Percentiles rank a stretch among this genome's conserved stretches.
Evolutionary conservation across 1,140 invertebrate species (phyloP).

Genomic region (Pararge aegeria): DNA sequence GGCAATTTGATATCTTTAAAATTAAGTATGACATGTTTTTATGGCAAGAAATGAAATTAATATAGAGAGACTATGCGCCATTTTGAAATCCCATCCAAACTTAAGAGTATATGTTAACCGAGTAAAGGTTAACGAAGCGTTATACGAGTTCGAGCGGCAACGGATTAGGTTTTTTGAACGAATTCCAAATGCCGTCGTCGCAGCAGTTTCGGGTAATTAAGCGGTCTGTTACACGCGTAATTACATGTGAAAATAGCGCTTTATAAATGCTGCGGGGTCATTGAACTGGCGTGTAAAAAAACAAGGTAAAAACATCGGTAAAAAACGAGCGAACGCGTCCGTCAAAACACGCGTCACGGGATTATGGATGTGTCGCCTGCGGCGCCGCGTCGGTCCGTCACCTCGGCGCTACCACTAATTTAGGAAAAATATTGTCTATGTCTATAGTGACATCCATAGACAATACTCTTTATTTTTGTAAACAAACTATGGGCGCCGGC

Average conservation of each 20-base stretch:
- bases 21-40: slow-evolving; percentile 47
- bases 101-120: slow-evolving; percentile 31
- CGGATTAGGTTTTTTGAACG: slow-evolving; percentile 59
- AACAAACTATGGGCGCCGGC: too few relatives aligned
- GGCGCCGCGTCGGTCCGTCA: slow-evolving; percentile 23
- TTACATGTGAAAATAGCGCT: slow-evolving; percentile 65
- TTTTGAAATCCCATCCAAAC: slow-evolving; percentile 36
- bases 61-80: slow-evolving; percentile 54
- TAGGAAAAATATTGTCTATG: background rate
- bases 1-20: slow-evolving; percentile 39
- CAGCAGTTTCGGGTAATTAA: slow-evolving; percentile 71
- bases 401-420: background rate
- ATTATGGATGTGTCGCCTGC: slow-evolving; percentile 70
- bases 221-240: slow-evolving; percentile 66
- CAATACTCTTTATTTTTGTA: too few relatives aligned
- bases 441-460: background rate
- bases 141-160: slow-evolving; percentile 55
- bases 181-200: slow-evolving; percentile 45
- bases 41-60: slow-evolving; percentile 57
- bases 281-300: slow-evolving; percentile 49
- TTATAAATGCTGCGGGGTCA: slow-evolving; percentile 48
- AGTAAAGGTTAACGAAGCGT: slow-evolving; percentile 55
- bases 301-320: slow-evolving; percentile 50
- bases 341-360: slow-evolving; percentile 73
- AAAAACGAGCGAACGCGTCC: slow-evolving; percentile 53